Evolutionary conservation across 1,140 invertebrate species (phyloP).

Genomic region (Drosophila grimshawi): DNA sequence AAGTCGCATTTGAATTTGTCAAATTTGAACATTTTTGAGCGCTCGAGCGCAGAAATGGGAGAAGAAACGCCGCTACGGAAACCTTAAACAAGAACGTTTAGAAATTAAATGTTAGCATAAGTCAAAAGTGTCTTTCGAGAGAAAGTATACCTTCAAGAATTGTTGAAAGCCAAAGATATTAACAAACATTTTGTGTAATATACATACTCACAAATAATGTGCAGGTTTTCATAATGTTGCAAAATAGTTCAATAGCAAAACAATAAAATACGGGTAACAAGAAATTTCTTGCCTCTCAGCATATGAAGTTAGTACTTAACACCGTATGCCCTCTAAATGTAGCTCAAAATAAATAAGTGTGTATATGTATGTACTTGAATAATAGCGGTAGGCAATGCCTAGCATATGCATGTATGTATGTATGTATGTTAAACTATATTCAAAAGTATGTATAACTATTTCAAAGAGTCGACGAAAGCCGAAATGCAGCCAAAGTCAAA

Average conservation of each 20-base stretch:
- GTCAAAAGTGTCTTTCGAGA: conserved; percentile 27
- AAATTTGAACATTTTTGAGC: conserved; percentile 50
- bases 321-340: conserved; percentile 8
- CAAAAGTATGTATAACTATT: conserved; percentile 24
- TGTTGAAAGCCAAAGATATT: conserved; percentile 26
- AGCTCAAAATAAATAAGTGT: conserved; percentile 14
- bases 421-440: conserved; percentile 1
- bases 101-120: conserved; percentile 51
- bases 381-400: conserved; percentile 21
- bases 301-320: not conserved
- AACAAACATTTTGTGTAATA: conserved; percentile 27
- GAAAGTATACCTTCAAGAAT: conserved; percentile 14
- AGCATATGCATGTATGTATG: conserved; percentile 27
- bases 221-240: conserved; percentile 67
- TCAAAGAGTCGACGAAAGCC: not conserved
- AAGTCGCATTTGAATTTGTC: conserved; percentile 44
- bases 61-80: conserved; percentile 74
- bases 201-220: conserved; percentile 21
- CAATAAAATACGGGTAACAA: conserved; percentile 61
- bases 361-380: conserved; percentile 21
- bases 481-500: not conserved
- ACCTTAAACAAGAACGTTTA: conserved; percentile 67
- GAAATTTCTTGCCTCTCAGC: conserved; percentile 32
- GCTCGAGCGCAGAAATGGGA: conserved; percentile 31
- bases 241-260: conserved; percentile 28